A percentile compares a stretch with the other conserved stretches of the same genome.
These are phyloP conservation scores for Standfussiana lucernea DNA, from an alignment of 2,888 invertebrate species.

Conservation along the genomic window DNA sequence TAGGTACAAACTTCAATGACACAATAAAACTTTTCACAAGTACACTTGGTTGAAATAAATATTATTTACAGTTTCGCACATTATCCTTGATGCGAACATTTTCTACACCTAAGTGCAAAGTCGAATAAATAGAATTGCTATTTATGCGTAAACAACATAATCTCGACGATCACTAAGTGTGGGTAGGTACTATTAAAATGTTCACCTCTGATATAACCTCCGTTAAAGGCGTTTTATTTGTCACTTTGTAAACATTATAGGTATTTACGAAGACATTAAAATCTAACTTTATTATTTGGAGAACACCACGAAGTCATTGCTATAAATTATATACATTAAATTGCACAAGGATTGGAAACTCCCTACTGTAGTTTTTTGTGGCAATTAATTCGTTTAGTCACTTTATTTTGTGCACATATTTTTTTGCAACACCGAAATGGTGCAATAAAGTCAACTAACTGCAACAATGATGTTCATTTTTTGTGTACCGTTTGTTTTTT, in stretches of 20 bases:
- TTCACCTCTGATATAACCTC: constrained; percentile 59
- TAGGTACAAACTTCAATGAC: constrained; percentile 36
- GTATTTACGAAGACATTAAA: constrained; percentile 10
- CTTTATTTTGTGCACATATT: constrained; percentile 9
- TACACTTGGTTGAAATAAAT: constrained; percentile 27
- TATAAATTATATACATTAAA: background rate
- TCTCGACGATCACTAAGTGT: constrained; percentile 57
- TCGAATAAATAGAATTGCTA: constrained; percentile 47
- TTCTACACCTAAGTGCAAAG: constrained; percentile 52
- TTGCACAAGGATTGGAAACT: background rate
- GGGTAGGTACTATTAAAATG: constrained; percentile 42
- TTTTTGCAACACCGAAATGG: constrained; percentile 18
- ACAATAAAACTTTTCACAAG: constrained; percentile 28
- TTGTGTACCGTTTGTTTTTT: background rate
- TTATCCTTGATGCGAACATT: constrained; percentile 57
- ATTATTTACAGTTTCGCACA: constrained; percentile 48
- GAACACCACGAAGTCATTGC: background rate
- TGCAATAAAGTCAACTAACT: constrained; percentile 8
- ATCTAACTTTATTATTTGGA: background rate
- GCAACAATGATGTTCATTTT: constrained; percentile 16
- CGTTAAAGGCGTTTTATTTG: constrained; percentile 24
- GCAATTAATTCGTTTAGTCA: constrained; percentile 12
- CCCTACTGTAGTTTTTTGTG: background rate
- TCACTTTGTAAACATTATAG: constrained; percentile 17
- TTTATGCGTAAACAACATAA: constrained; percentile 59